Conservation (phyloP, 2,113 vertebrate species). For the Hiodon tergisus region DNA sequence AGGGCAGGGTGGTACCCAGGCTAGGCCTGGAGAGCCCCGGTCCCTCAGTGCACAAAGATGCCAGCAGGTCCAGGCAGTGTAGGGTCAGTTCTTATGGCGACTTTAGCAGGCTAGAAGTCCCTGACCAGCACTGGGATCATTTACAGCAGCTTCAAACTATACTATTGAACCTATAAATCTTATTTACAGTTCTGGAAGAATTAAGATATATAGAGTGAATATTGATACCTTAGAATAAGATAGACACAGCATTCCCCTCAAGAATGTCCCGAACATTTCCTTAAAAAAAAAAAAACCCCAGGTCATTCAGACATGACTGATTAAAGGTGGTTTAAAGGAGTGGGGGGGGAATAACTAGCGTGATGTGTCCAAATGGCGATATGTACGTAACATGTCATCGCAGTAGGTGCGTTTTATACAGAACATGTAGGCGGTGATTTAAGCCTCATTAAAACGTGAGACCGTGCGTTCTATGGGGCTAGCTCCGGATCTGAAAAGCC, state of each 20-base stretch:
- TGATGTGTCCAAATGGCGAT: not conserved
- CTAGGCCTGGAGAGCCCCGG: no score
- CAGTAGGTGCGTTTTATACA: no score
- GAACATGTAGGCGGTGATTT: no score
- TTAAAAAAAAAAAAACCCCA: conserved; percentile 2
- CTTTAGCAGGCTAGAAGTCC: conserved; percentile 3
- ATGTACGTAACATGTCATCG: not conserved
- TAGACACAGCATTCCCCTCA: conserved; percentile 11
- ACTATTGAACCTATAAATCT: conserved; percentile 19
- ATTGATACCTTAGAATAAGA: conserved; percentile 17
- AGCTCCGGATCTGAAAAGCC: no score
- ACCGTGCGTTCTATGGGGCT: no score
- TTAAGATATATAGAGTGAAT: conserved; percentile 1
- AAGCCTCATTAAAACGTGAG: no score
- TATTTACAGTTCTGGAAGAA: conserved; percentile 18
- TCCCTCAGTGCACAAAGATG: no score
- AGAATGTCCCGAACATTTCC: conserved; percentile 14
- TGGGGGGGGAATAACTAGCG: not conserved
- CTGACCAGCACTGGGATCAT: not conserved
- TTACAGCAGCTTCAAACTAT: conserved; percentile 1
- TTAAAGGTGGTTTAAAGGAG: not conserved
- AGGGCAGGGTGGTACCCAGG: no score
- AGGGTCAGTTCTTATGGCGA: not conserved
- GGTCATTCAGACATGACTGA: conserved; percentile 13
- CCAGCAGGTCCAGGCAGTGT: no score